phyloP scores from a whole-genome alignment of 1,140 invertebrate genomes.

The Euura saliciscinereae region DNA sequence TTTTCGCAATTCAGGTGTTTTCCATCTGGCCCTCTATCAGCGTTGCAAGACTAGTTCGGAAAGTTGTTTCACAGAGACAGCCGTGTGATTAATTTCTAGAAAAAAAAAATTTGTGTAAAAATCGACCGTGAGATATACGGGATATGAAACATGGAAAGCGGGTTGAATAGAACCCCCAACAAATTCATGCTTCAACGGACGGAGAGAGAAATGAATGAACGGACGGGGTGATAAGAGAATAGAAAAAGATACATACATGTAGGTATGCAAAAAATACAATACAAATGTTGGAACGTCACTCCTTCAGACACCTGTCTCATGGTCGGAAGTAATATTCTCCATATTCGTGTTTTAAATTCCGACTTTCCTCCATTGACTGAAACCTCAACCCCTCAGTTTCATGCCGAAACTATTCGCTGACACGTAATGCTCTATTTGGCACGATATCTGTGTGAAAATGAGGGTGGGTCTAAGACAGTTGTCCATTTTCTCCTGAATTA shows the following conservation, averaged over 20 bases:
- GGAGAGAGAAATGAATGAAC: not conserved
- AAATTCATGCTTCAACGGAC: constrained; percentile 7
- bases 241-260: not conserved
- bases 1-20: too few species aligned
- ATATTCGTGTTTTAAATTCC: not conserved
- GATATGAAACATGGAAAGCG: not conserved
- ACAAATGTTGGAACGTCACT: not conserved
- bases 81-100: not conserved
- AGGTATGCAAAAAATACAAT: too few species aligned
- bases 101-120: not conserved
- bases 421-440: too few species aligned
- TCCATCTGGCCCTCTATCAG: not conserved
- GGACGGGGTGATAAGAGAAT: not conserved
- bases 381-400: too few species aligned
- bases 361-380: too few species aligned
- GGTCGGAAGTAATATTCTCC: not conserved
- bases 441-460: too few species aligned
- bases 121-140: not conserved
- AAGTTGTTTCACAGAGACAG: not conserved
- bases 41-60: not conserved
- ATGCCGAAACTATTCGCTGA: too few species aligned
- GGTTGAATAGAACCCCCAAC: not conserved
- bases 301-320: not conserved
- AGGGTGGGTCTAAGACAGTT: too few species aligned
- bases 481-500: too few species aligned